phyloP scores from a whole-genome alignment of 2,113 vertebrate genomes.

The Oostethus manadensis region DNA sequence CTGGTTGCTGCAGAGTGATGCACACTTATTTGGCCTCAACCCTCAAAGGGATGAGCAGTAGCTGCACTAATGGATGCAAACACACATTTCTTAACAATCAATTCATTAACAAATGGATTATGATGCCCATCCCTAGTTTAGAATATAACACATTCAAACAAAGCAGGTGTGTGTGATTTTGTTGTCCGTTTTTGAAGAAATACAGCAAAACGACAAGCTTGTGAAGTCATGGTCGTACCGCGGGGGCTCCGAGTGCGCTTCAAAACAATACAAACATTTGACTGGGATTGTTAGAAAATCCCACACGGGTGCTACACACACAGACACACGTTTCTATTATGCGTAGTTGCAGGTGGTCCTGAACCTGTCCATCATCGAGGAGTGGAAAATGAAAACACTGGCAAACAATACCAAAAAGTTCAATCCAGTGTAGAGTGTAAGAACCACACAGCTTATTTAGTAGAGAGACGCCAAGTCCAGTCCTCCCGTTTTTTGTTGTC shows the following conservation, averaged over 20 bases:
- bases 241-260: background rate
- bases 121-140: background rate
- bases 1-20: too few relatives aligned
- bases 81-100: too few relatives aligned
- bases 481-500: background rate
- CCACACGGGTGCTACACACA: background rate
- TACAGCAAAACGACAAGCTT: background rate
- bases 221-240: background rate
- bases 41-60: too few relatives aligned
- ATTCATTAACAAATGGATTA: background rate
- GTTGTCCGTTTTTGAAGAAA: background rate
- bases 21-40: too few relatives aligned
- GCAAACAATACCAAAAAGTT: background rate
- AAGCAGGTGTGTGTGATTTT: background rate
- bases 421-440: slow-evolving; percentile 9
- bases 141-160: background rate
- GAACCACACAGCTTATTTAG: slow-evolving; percentile 6
- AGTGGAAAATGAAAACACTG: background rate
- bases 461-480: background rate
- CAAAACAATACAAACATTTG: background rate
- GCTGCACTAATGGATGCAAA: too few relatives aligned
- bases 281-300: background rate
- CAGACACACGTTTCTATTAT: background rate
- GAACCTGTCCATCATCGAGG: background rate
- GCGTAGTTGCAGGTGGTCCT: background rate